Base-by-base conservation (phyloP, 2,888 invertebrate species). In the Xanthia togata region DNA sequence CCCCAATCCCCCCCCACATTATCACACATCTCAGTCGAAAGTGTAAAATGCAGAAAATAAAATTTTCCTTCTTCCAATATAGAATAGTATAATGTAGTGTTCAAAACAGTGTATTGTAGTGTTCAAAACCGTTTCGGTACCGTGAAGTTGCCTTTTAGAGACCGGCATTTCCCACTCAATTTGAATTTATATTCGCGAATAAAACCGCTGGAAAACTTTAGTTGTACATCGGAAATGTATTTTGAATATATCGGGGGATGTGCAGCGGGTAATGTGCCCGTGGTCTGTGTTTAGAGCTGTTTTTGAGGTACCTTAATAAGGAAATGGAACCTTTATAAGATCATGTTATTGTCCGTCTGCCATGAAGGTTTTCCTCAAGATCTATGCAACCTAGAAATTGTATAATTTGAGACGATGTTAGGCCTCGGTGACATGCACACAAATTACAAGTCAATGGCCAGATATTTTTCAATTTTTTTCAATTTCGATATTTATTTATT, bases 101-200 rank as follows among this genome's bases (percentile, higher is more conserved):
- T 74, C 82, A 53, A 57, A 74, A 85, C 69, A 44, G 44, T 81
- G 79, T 83, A 87, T 83, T 85, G 79, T 69, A 79, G 84, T 82
- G 83, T 76, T 74, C 82, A 53, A 57, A 74, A 85, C 69, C 53
- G 86, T 72, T 79, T 68, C 74, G 69, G 68, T 76, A 11, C 82
- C 87, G 88, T 84, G 83, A 86, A 90, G 82, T 89, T 86, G 88
- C 86, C 87, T 85, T 87, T 89, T 87, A 87, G 88, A 62, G 87
- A 87, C 86, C 76, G 75, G 81, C 84, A 87, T 88, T 89, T 87
- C 88, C 87, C 90, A 89, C 90, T 92, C 90, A 86, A 92, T 92
- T 91, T 92, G 90, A 91, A 92, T 92, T 91, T 92, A 92, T 90
- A 91, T 88, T 79, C 83, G 59, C 74, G 79, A 81, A 87, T 88